Conservation (phyloP, 2,113 vertebrate genomes). For the Albula goreensis region DNA sequence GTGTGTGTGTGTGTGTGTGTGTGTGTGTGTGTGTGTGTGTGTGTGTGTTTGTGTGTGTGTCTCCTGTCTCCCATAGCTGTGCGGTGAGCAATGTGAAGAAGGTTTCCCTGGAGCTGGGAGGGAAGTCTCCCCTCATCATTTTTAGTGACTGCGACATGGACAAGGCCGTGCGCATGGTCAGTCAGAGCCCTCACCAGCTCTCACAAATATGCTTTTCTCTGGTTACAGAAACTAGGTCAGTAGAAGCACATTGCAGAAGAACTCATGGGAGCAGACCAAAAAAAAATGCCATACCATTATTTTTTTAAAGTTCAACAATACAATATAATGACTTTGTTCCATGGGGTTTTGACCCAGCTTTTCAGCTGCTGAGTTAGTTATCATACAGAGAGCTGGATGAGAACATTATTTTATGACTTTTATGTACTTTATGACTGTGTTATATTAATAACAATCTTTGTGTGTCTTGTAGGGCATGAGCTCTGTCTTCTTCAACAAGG, state of each 20-base stretch:
- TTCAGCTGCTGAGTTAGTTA: too few relatives aligned
- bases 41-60: too few relatives aligned
- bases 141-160: conserved; percentile 84
- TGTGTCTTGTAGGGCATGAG: conserved; percentile 79
- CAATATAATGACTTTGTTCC: too few relatives aligned
- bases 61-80: conserved; percentile 64
- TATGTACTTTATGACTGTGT: too few relatives aligned
- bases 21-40: not conserved
- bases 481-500: conserved; percentile 87
- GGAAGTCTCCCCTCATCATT: conserved; percentile 86
- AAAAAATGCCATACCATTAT: too few relatives aligned
- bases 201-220: not conserved
- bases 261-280: too few relatives aligned
- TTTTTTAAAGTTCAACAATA: too few relatives aligned
- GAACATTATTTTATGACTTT: too few relatives aligned
- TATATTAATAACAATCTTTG: not conserved
- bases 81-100: conserved; percentile 85
- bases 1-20: not conserved
- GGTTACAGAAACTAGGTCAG: not conserved
- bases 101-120: conserved; percentile 85
- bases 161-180: conserved; percentile 83
- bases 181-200: conserved; percentile 18
- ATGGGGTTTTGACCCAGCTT: too few relatives aligned
- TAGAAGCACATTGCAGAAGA: too few relatives aligned
- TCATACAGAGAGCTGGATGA: too few relatives aligned